phyloP scores from a whole-genome alignment of 2,113 vertebrate genomes.

The Austrofundulus limnaeus region DNA sequence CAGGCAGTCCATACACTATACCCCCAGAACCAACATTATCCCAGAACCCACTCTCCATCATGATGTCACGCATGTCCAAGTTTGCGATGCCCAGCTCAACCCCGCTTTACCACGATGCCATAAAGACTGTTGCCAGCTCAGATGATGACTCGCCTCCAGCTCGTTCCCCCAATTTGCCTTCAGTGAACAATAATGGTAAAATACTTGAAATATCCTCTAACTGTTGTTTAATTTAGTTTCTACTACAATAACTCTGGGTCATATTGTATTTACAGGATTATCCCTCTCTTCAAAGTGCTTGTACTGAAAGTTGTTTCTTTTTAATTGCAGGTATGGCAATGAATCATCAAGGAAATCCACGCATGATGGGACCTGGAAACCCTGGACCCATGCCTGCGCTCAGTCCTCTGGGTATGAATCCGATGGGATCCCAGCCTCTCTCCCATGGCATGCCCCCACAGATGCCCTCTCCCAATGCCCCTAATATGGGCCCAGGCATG shows the following conservation, averaged over 20 bases:
- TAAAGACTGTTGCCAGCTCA: slow-evolving; percentile 98
- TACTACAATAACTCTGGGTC: not conserved
- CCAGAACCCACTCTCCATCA: slow-evolving; percentile 98
- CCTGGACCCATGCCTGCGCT: slow-evolving; percentile 94
- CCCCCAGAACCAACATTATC: slow-evolving; percentile 96
- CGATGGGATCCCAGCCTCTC: slow-evolving; percentile 89
- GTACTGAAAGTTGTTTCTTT: slow-evolving; percentile 22
- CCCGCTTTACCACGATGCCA: slow-evolving; percentile 97
- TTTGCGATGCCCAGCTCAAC: slow-evolving; percentile 99
- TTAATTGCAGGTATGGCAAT: slow-evolving; percentile 87
- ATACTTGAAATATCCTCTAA: not conserved
- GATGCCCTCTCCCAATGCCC: slow-evolving; percentile 96
- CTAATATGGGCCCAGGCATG: slow-evolving; percentile 91
- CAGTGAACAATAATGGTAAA: slow-evolving; percentile 92
- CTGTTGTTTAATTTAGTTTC: slow-evolving; percentile 18
- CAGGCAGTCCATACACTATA: slow-evolving; percentile 95
- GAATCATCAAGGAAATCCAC: slow-evolving; percentile 94
- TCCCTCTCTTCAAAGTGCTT: too few species aligned
- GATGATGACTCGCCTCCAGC: slow-evolving; percentile 97
- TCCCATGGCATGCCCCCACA: slow-evolving; percentile 92
- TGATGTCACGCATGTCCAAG: slow-evolving; percentile 99
- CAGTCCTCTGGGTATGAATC: slow-evolving; percentile 96
- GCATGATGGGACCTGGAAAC: slow-evolving; percentile 94
- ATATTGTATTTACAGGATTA: too few species aligned
- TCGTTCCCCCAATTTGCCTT: slow-evolving; percentile 94